Conservation (phyloP, 2,888 invertebrate genomes). For the Drosophila dives region DNA sequence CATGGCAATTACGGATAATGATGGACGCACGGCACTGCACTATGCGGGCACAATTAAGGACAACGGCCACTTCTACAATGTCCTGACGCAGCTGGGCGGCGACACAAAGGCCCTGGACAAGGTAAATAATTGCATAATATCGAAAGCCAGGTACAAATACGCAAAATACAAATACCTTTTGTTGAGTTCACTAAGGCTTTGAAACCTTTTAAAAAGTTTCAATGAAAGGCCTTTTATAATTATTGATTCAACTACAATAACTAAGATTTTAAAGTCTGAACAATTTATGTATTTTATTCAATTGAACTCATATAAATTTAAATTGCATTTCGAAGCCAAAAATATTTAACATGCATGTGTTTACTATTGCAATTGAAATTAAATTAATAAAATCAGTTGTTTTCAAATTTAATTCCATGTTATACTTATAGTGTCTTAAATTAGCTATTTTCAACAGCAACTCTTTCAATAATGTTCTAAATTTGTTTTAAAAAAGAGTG, state of each 20-base stretch:
- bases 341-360: background rate
- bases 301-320: background rate
- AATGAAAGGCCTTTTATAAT: background rate
- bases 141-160: background rate
- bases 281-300: background rate
- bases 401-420: background rate
- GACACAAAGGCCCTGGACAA: conserved; percentile 93
- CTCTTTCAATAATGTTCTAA: background rate
- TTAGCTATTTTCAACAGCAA: background rate
- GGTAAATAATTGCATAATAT: conserved; percentile 86
- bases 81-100: conserved; percentile 93
- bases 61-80: conserved; percentile 94
- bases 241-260: background rate
- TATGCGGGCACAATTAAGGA: conserved; percentile 94
- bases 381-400: background rate
- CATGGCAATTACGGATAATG: conserved; percentile 90
- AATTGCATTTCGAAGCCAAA: background rate
- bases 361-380: background rate
- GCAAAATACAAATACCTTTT: background rate
- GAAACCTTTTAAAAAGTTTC: background rate
- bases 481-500: background rate
- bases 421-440: background rate
- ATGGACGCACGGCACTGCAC: conserved; percentile 94
- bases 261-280: background rate
- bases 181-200: background rate